These are phyloP conservation scores for Garrulus glandarius DNA, from an alignment of 2,797 vertebrate species.

Conservation along the genomic window DNA sequence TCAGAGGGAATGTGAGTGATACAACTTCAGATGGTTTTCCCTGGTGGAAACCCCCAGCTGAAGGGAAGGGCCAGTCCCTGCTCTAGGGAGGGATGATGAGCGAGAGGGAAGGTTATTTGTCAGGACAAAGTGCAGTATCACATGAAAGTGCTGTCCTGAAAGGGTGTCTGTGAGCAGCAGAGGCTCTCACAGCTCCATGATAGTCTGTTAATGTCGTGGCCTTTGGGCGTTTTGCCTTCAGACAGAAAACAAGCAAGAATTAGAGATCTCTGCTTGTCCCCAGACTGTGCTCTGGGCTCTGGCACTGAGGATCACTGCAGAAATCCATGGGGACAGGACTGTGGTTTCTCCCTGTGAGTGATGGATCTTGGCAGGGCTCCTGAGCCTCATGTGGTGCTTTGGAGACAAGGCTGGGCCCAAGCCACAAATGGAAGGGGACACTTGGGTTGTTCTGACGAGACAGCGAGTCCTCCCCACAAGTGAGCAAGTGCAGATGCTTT, in stretches of 20 bases:
- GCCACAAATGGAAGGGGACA: slow-evolving; percentile 35
- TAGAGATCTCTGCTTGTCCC: background rate
- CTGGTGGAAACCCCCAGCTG: background rate
- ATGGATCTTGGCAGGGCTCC: background rate
- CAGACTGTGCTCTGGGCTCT: background rate
- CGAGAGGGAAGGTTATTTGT: background rate
- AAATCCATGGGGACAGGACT: background rate
- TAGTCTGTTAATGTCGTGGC: background rate
- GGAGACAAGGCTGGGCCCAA: background rate
- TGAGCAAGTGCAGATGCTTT: background rate
- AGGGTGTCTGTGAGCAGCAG: background rate
- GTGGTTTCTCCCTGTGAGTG: background rate
- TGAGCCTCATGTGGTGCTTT: background rate
- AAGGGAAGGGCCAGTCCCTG: background rate
- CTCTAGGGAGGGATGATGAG: background rate
- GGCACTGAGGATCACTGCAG: background rate
- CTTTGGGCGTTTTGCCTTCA: background rate
- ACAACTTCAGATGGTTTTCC: background rate
- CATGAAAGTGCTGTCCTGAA: background rate
- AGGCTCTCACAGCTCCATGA: background rate
- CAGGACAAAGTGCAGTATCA: background rate
- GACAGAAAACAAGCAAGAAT: background rate
- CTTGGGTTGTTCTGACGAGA: background rate
- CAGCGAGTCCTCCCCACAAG: background rate
- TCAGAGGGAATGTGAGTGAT: background rate